Percentiles rank a stretch among this genome's conserved stretches.
Evolutionary conservation across 2,888 invertebrate species (phyloP).

Genomic region (Metellina segmentata): DNA sequence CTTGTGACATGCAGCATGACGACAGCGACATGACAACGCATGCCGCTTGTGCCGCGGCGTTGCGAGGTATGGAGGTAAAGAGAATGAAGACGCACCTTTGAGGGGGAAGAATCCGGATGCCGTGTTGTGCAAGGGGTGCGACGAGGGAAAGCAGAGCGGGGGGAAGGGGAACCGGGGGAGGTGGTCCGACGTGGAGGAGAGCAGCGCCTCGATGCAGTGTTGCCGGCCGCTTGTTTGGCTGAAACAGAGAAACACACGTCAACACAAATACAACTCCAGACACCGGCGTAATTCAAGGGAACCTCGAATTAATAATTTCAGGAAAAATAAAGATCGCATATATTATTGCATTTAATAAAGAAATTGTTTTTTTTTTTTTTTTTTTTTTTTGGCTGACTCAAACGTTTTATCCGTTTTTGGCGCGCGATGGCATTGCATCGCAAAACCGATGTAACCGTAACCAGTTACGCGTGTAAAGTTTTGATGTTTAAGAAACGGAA

Average conservation of each 20-base stretch:
- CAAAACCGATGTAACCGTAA: too few species aligned
- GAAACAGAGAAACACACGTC: background rate
- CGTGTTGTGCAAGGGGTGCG: slow-evolving; percentile 39
- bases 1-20: too few species aligned
- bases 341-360: background rate
- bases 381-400: too few species aligned
- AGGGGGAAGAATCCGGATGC: slow-evolving; percentile 61
- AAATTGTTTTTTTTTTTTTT: too few species aligned
- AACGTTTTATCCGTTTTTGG: too few species aligned
- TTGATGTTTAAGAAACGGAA: too few species aligned
- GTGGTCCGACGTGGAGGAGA: slow-evolving; percentile 50
- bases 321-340: background rate
- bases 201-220: slow-evolving; percentile 67
- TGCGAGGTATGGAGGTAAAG: too few species aligned
- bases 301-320: background rate
- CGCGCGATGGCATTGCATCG: too few species aligned
- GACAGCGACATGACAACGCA: too few species aligned
- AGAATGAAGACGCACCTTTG: slow-evolving; percentile 37
- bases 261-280: too few species aligned
- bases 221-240: slow-evolving; percentile 57
- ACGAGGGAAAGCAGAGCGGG: slow-evolving; percentile 68
- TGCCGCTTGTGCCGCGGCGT: too few species aligned
- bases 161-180: slow-evolving; percentile 67
- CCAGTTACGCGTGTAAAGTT: too few species aligned
- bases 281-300: background rate